phyloP scores from a whole-genome alignment of 2,888 invertebrate genomes.

The Cosmia pyralina region DNA sequence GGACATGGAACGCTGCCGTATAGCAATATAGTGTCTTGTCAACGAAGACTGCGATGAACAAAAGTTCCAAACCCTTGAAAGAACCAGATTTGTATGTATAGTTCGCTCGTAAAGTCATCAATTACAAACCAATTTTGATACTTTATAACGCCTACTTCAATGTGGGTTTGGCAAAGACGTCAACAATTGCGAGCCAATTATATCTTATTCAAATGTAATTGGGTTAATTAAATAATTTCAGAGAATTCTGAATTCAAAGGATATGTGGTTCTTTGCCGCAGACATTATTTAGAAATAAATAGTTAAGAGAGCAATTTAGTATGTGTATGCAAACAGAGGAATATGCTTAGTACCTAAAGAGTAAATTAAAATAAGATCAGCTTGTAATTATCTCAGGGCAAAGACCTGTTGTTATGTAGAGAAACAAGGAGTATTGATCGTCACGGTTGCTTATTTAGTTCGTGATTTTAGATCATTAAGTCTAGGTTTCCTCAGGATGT shows the following conservation, averaged over 20 bases:
- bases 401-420: not conserved
- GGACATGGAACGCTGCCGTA: not conserved
- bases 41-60: not conserved
- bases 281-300: conserved; percentile 33
- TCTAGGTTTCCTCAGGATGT: not conserved
- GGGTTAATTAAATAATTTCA: conserved; percentile 49
- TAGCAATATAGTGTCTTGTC: not conserved
- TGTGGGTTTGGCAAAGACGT: conserved; percentile 4
- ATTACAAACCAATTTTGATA: conserved; percentile 1
- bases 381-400: conserved; percentile 10
- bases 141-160: conserved; percentile 15
- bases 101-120: not conserved
- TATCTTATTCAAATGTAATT: conserved; percentile 24
- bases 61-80: not conserved
- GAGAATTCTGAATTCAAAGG: conserved; percentile 45
- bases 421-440: not conserved
- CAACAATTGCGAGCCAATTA: conserved; percentile 37
- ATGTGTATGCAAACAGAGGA: not conserved
- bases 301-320: conserved; percentile 5
- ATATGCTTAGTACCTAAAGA: not conserved
- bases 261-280: conserved; percentile 35
- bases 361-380: conserved; percentile 12
- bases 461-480: not conserved
- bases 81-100: not conserved
- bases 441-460: not conserved